A percentile compares a stretch with the other conserved stretches of the same genome.
Evolutionary conservation across 2,888 invertebrate species (phyloP).

Genomic region (Aethes cnicana): DNA sequence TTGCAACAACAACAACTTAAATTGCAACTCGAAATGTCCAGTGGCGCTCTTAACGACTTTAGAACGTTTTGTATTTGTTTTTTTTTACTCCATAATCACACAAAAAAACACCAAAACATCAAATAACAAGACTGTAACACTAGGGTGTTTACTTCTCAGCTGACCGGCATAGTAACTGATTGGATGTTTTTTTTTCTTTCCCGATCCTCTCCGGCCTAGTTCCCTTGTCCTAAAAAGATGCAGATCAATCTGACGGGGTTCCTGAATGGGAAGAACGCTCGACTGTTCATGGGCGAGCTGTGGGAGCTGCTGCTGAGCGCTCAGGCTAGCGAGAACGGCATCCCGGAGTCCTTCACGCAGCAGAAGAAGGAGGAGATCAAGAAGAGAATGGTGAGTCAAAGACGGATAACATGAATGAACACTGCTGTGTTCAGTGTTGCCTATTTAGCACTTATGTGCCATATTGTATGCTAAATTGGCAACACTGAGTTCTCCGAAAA

Average conservation of each 20-base stretch:
- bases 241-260: conserved; percentile 99
- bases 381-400: conserved; percentile 89
- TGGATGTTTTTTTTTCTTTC: conserved; percentile 63
- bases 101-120: conserved; percentile 4
- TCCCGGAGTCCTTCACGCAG: conserved; percentile 96
- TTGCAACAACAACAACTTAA: too few species aligned
- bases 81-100: conserved; percentile 13
- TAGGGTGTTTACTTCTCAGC: conserved; percentile 46
- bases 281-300: conserved; percentile 98
- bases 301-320: conserved; percentile 98
- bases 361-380: conserved; percentile 98
- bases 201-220: conserved; percentile 83
- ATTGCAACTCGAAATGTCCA: conserved; percentile 18
- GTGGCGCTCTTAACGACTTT: conserved; percentile 67
- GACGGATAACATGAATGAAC: too few species aligned
- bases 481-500: too few species aligned
- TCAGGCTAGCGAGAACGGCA: conserved; percentile 96
- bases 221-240: conserved; percentile 98
- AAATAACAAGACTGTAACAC: conserved; percentile 14
- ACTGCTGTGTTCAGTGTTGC: background rate
- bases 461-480: too few species aligned
- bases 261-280: conserved; percentile 97
- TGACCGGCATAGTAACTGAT: conserved; percentile 50
- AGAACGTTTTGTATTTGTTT: conserved; percentile 40
- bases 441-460: too few species aligned